phyloP scores from a whole-genome alignment of 2,113 vertebrate genomes.

The Cacatua alba region DNA sequence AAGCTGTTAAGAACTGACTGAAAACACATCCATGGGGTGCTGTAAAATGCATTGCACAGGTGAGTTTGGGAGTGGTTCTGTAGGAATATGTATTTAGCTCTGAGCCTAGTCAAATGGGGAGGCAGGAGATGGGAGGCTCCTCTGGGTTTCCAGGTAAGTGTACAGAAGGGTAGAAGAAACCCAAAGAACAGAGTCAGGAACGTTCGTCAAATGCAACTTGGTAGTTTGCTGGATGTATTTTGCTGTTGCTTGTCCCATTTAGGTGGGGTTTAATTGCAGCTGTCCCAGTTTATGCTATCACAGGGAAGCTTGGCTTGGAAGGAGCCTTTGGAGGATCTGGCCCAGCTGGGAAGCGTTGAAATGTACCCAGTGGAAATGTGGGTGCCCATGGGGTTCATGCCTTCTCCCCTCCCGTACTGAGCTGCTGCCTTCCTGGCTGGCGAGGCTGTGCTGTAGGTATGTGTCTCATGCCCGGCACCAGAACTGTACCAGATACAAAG shows the following conservation, averaged over 20 bases:
- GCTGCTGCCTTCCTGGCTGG: background rate
- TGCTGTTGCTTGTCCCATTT: background rate
- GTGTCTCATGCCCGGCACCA: background rate
- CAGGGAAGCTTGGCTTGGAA: background rate
- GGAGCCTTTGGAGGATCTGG: background rate
- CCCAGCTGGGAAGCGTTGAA: background rate
- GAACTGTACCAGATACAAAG: background rate
- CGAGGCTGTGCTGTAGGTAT: background rate
- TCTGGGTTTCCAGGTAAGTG: background rate
- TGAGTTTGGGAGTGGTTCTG: background rate
- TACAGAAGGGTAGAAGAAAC: background rate
- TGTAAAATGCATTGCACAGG: background rate
- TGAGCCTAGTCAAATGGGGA: rapidly evolving
- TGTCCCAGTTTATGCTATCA: background rate
- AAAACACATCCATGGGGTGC: rapidly evolving
- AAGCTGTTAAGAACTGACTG: background rate
- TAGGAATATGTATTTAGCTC: background rate
- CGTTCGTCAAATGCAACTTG: rapidly evolving
- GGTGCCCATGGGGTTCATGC: background rate
- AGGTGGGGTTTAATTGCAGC: rapidly evolving
- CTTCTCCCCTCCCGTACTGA: rapidly evolving
- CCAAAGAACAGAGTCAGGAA: background rate
- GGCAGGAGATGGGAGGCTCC: background rate
- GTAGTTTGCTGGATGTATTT: background rate
- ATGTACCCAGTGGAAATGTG: background rate